These are phyloP conservation scores for Tautogolabrus adspersus DNA, from an alignment of 2,113 vertebrate species.

Conservation along the genomic window DNA sequence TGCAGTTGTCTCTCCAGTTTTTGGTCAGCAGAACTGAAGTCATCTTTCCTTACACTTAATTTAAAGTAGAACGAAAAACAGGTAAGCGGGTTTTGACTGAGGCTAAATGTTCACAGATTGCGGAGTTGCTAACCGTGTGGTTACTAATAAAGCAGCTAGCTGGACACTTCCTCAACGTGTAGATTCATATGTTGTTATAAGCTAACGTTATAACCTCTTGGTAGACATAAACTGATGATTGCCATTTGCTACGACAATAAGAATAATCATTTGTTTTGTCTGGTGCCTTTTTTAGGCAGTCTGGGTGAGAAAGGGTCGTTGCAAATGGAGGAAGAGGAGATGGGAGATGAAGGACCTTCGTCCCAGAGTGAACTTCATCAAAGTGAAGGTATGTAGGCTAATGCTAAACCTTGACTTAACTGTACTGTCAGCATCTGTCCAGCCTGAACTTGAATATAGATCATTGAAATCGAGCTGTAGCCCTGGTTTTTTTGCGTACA, in stretches of 20 bases:
- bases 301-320: slow-evolving; percentile 14
- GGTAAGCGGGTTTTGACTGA: slow-evolving; percentile 16
- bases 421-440: background rate
- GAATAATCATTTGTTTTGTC: background rate
- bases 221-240: background rate
- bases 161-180: slow-evolving; percentile 10
- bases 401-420: background rate
- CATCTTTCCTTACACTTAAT: background rate
- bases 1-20: background rate
- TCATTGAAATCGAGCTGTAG: background rate
- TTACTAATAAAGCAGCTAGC: slow-evolving; percentile 22
- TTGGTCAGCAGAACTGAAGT: background rate
- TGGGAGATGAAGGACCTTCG: slow-evolving; percentile 56
- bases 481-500: background rate
- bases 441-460: background rate
- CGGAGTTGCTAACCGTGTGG: background rate
- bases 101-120: background rate
- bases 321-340: slow-evolving; percentile 72
- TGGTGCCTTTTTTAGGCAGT: slow-evolving; percentile 21
- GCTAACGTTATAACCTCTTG: background rate
- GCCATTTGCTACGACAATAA: background rate
- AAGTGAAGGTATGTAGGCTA: slow-evolving; percentile 49
- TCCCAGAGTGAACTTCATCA: slow-evolving; percentile 47
- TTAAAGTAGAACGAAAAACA: background rate
- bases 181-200: background rate